phyloP scores from a whole-genome alignment of 2,113 vertebrate genomes.

The Alethe castanea region DNA sequence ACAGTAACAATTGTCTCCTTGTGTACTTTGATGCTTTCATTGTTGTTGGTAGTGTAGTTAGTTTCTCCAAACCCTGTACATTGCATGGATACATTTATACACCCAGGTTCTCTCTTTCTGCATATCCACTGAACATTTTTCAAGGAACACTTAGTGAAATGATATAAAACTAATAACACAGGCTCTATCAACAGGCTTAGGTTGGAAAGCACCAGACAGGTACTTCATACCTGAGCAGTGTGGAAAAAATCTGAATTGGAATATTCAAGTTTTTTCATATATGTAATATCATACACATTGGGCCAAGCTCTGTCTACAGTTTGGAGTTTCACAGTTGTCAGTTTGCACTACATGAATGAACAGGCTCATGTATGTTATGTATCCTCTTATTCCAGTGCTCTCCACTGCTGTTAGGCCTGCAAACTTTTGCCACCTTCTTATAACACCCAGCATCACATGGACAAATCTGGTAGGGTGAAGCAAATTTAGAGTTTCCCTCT shows the following conservation, averaged over 20 bases:
- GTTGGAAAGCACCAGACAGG: background rate
- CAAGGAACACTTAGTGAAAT: background rate
- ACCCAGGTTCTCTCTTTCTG: background rate
- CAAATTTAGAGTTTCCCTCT: conserved; percentile 5
- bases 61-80: background rate
- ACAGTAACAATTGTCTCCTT: background rate
- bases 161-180: background rate
- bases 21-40: background rate
- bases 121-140: background rate
- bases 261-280: background rate
- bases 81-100: background rate
- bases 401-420: background rate
- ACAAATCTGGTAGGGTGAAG: background rate
- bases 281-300: background rate
- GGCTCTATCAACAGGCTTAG: background rate
- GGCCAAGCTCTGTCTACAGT: background rate
- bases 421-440: background rate
- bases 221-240: rapidly evolving
- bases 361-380: rapidly evolving
- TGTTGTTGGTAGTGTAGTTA: background rate
- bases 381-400: background rate
- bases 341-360: background rate
- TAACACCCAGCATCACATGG: background rate
- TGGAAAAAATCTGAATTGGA: background rate
- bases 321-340: background rate